These are phyloP conservation scores for Rhopalosiphum maidis DNA, from an alignment of 1,140 invertebrate species.

Conservation along the genomic window DNA sequence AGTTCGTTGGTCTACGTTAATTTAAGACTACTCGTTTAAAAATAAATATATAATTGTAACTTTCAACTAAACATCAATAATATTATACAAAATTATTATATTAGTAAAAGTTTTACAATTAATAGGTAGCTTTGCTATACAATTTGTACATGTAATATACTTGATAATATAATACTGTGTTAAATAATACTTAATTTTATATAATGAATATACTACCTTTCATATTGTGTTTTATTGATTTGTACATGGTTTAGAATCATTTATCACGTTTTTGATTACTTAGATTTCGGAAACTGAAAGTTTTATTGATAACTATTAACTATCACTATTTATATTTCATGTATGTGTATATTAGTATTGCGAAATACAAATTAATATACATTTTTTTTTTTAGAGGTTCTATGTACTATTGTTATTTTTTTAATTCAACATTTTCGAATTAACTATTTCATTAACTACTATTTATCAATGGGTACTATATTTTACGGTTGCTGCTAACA, in stretches of 20 bases:
- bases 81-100: background rate
- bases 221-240: background rate
- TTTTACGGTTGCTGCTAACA: background rate
- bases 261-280: background rate
- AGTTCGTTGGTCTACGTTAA: background rate
- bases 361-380: background rate
- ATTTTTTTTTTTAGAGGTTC: background rate
- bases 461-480: background rate
- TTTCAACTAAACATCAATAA: background rate
- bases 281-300: background rate
- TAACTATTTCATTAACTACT: background rate
- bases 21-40: background rate
- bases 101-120: background rate
- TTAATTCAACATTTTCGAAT: background rate
- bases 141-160: background rate
- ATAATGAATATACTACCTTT: slow-evolving; percentile 7
- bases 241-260: background rate
- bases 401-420: background rate
- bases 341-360: background rate
- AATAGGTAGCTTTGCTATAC: background rate
- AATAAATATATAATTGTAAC: background rate
- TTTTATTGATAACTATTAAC: background rate
- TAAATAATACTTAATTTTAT: background rate
- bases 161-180: background rate
- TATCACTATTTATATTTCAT: slow-evolving; percentile 4